These are phyloP conservation scores for Neolamprologus hecqui DNA, from an alignment of 2,113 vertebrate species.

Conservation along the genomic window DNA sequence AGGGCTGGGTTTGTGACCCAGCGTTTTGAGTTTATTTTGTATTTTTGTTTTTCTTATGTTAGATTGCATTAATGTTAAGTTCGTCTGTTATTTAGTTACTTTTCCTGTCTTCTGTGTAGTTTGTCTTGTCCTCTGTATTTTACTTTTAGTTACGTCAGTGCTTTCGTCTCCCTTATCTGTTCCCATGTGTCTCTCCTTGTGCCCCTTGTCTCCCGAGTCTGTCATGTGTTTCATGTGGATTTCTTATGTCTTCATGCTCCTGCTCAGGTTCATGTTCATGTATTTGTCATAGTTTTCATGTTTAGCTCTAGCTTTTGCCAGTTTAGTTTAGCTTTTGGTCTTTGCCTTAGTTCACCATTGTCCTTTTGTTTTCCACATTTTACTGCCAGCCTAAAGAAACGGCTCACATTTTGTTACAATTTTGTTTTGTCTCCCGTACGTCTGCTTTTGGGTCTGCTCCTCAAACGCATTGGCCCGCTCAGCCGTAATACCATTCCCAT, in stretches of 20 bases:
- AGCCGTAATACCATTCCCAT: background rate
- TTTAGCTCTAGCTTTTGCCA: background rate
- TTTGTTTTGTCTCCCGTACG: accelerated
- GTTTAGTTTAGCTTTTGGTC: background rate
- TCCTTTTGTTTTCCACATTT: background rate
- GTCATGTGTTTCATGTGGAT: background rate
- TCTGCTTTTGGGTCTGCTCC: background rate
- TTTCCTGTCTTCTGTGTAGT: background rate
- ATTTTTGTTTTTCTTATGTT: background rate
- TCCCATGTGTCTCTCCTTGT: background rate
- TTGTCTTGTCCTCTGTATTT: background rate
- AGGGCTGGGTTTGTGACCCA: background rate
- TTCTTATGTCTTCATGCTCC: background rate
- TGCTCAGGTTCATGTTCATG: background rate
- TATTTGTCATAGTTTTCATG: background rate
- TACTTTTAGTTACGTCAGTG: background rate
- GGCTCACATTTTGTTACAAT: accelerated
- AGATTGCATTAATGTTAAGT: background rate
- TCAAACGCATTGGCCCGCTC: accelerated
- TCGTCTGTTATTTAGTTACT: background rate
- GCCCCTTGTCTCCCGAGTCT: accelerated
- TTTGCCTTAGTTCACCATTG: background rate
- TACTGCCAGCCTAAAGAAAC: background rate
- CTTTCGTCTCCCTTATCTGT: background rate
- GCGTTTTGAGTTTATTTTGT: background rate